A percentile compares a stretch with the other conserved stretches of the same genome.
Conservation (phyloP, 2,113 vertebrate species). For the Poecile atricapillus region DNA sequence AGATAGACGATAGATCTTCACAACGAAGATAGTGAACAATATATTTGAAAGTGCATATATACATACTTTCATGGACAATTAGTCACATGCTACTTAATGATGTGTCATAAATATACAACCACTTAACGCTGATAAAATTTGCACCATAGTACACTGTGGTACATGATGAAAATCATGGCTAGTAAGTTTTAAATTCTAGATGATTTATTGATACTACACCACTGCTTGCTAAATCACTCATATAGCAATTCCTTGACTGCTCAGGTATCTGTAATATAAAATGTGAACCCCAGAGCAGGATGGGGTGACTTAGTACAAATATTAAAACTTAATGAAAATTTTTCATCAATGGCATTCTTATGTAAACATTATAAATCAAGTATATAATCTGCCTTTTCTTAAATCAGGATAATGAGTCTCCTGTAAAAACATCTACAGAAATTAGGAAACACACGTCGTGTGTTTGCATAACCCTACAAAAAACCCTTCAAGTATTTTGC, state of each 20-base stretch:
- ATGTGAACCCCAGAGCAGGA: not conserved
- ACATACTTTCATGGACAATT: not conserved
- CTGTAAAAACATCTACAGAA: not conserved
- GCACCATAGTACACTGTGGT: not conserved
- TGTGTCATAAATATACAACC: not conserved
- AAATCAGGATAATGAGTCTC: not conserved
- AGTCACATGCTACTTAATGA: not conserved
- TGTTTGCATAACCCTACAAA: not conserved
- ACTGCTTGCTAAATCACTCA: not conserved
- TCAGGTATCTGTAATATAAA: not conserved
- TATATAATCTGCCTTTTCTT: not conserved
- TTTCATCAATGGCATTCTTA: not conserved
- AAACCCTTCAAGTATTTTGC: not conserved
- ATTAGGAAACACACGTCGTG: not conserved
- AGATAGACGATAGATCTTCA: no score
- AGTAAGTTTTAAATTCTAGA: not conserved
- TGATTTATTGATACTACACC: not conserved
- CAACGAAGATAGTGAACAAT: not conserved
- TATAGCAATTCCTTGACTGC: not conserved
- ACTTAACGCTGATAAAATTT: not conserved
- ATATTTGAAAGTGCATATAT: not conserved
- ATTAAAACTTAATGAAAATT: not conserved
- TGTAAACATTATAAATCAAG: not conserved
- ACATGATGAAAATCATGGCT: not conserved
- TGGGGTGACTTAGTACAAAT: rapidly evolving